These are phyloP conservation scores for Ceramica pisi DNA, from an alignment of 2,888 invertebrate genomes.

Conservation along the genomic window DNA sequence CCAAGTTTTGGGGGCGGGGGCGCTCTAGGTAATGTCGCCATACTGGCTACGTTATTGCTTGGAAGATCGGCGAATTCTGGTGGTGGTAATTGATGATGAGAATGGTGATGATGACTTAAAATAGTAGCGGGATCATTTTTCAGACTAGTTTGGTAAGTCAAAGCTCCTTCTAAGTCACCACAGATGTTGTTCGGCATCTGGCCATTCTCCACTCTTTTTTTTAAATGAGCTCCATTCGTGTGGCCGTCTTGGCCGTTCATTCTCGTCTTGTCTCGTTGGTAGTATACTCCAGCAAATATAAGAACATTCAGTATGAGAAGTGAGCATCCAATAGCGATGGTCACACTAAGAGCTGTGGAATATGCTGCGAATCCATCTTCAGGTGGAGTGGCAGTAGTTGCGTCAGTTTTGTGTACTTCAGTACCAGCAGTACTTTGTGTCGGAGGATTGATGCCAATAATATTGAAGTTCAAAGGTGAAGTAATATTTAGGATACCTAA, in stretches of 20 bases:
- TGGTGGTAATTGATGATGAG: slow-evolving; percentile 95
- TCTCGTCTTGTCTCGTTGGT: slow-evolving; percentile 96
- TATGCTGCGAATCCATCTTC: slow-evolving; percentile 97
- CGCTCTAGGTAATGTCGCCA: slow-evolving; percentile 93
- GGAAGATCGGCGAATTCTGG: slow-evolving; percentile 96
- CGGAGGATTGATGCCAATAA: slow-evolving; percentile 81
- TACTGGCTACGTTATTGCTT: slow-evolving; percentile 91
- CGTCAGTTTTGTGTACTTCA: slow-evolving; percentile 83
- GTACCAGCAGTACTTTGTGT: slow-evolving; percentile 78
- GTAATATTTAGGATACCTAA: slow-evolving; percentile 85
- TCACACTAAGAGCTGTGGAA: slow-evolving; percentile 97
- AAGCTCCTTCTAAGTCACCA: slow-evolving; percentile 93
- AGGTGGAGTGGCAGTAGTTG: slow-evolving; percentile 91
- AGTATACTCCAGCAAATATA: slow-evolving; percentile 98
- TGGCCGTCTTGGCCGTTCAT: slow-evolving; percentile 91
- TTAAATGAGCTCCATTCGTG: slow-evolving; percentile 89
- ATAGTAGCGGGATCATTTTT: slow-evolving; percentile 94
- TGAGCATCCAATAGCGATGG: slow-evolving; percentile 98
- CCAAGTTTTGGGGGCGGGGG: slow-evolving; percentile 94
- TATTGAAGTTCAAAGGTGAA: slow-evolving; percentile 84
- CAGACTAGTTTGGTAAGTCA: slow-evolving; percentile 88
- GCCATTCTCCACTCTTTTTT: slow-evolving; percentile 95
- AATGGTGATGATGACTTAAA: slow-evolving; percentile 94
- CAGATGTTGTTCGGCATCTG: slow-evolving; percentile 97
- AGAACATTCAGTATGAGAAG: slow-evolving; percentile 97